A percentile compares a stretch with the other conserved stretches of the same genome.
Evolutionary conservation across 2,888 invertebrate species (phyloP).

Genomic region (Lymantria monacha): DNA sequence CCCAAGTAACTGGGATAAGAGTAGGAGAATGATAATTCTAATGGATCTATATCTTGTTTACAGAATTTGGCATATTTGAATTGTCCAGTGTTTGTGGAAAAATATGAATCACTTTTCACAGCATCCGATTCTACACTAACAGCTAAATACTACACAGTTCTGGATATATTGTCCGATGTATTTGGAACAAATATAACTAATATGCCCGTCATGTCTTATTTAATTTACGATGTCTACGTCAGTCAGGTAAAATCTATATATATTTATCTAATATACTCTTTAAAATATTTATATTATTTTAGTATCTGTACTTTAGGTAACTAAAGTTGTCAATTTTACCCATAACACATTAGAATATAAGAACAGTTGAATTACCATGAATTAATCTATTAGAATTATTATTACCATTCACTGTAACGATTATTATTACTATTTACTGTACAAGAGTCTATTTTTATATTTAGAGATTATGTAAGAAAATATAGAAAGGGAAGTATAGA

Average conservation of each 20-base stretch:
- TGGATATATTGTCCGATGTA: slow-evolving; percentile 22
- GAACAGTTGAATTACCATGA: neutral
- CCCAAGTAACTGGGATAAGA: too few relatives aligned
- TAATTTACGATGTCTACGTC: slow-evolving; percentile 32
- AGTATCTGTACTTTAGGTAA: too few relatives aligned
- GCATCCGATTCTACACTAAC: slow-evolving; percentile 13
- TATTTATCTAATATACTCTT: too few relatives aligned
- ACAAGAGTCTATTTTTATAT: too few relatives aligned
- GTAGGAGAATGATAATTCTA: too few relatives aligned
- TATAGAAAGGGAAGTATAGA: too few relatives aligned
- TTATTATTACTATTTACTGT: too few relatives aligned
- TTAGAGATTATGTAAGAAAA: too few relatives aligned
- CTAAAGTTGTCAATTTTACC: too few relatives aligned
- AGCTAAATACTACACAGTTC: slow-evolving; percentile 15
- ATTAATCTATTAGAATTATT: neutral
- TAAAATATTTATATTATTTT: too few relatives aligned
- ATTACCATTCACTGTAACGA: neutral
- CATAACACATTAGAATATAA: too few relatives aligned
- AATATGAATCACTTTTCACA: neutral
- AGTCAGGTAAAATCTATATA: slow-evolving; percentile 33
- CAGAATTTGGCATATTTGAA: slow-evolving; percentile 39
- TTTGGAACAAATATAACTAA: slow-evolving; percentile 17
- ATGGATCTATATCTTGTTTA: slow-evolving; percentile 2
- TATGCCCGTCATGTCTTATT: slow-evolving; percentile 14
- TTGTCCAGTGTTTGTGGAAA: slow-evolving; percentile 33